Percentiles rank a stretch among this genome's conserved stretches.
These are phyloP conservation scores for Polypedilum pembai DNA, from an alignment of 1,140 invertebrate genomes.

Conservation along the genomic window DNA sequence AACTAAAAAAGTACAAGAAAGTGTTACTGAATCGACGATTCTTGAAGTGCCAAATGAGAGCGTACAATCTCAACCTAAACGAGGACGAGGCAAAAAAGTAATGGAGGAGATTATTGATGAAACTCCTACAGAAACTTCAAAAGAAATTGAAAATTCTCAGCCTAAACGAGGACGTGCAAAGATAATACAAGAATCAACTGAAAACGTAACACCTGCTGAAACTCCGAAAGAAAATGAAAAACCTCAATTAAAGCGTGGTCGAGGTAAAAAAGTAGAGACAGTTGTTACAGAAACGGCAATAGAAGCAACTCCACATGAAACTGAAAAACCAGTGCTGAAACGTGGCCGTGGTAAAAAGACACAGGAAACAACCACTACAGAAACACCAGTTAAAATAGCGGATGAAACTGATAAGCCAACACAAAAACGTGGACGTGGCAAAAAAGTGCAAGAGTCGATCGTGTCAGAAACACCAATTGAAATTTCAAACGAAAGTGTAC, in stretches of 20 bases:
- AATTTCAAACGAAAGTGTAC: not conserved
- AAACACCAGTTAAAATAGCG: not conserved
- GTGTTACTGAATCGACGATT: not conserved
- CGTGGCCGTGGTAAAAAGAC: not conserved
- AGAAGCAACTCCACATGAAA: not conserved
- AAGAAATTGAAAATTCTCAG: not conserved
- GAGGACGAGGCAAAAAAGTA: not conserved
- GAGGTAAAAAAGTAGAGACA: not conserved
- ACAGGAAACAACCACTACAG: not conserved
- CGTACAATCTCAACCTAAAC: not conserved
- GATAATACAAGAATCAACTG: not conserved
- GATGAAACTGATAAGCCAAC: not conserved
- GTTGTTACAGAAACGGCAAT: not conserved
- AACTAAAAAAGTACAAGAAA: not conserved
- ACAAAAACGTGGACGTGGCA: no score
- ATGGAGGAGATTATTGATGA: no score
- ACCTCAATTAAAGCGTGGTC: not conserved
- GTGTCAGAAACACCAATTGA: not conserved
- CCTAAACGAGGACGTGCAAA: not conserved
- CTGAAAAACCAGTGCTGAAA: not conserved
- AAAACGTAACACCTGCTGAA: no score
- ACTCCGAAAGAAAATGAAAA: not conserved
- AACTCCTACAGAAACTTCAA: not conserved
- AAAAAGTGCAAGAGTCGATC: not conserved
- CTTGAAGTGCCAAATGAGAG: not conserved